Evolutionary conservation across 2,888 invertebrate genomes (phyloP).

Genomic region (Eupithecia abbreviata): DNA sequence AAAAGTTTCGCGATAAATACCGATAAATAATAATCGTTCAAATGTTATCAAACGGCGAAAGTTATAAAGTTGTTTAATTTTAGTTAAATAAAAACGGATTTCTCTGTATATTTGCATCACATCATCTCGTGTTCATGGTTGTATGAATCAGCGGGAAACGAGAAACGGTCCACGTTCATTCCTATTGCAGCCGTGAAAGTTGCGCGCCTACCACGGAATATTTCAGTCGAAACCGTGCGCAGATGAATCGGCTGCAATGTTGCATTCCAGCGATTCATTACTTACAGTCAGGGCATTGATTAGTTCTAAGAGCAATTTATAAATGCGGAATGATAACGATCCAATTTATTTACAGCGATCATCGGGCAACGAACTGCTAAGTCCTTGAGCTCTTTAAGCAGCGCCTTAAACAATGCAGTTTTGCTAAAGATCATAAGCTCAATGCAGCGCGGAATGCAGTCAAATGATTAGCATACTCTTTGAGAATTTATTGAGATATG

Average conservation of each 20-base stretch:
- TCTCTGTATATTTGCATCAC: conserved; percentile 29
- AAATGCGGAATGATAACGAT: conserved; percentile 26
- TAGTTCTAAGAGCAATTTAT: conserved; percentile 26
- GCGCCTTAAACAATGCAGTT: conserved; percentile 30
- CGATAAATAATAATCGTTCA: no score
- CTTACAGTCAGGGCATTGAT: conserved; percentile 25
- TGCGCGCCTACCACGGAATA: conserved; percentile 60
- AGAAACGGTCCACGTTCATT: conserved; percentile 62
- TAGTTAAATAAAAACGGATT: neutral
- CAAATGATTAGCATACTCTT: conserved; percentile 60
- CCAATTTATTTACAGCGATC: neutral
- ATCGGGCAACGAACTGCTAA: neutral
- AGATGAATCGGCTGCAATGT: conserved; percentile 33
- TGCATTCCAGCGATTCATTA: conserved; percentile 34
- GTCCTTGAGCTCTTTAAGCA: conserved; percentile 11
- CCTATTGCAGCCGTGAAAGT: conserved; percentile 63
- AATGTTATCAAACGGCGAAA: no score
- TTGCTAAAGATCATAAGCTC: conserved; percentile 46
- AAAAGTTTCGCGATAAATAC: no score
- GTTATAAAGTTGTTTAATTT: neutral
- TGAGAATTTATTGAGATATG: conserved; percentile 68
- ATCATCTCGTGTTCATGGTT: conserved; percentile 40
- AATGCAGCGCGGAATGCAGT: conserved; percentile 52
- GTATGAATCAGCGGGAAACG: conserved; percentile 61
- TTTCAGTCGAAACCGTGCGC: conserved; percentile 47